Conservation (phyloP, 2,888 invertebrate species). For the Lasius fuliginosus region DNA sequence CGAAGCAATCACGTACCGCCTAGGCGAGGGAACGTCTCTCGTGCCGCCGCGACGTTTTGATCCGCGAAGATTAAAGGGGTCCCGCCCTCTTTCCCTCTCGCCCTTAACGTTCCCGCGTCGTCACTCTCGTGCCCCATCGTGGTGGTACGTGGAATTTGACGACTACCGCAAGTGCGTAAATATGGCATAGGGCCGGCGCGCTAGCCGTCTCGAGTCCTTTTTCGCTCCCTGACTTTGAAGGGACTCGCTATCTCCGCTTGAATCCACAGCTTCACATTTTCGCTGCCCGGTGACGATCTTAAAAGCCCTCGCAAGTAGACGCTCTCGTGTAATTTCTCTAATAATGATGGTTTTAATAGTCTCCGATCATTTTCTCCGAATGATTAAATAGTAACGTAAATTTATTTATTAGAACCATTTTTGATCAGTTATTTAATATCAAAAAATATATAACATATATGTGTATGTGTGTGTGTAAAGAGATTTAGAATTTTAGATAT, state of each 20-base stretch:
- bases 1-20: slow-evolving; percentile 84
- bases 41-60: slow-evolving; percentile 81
- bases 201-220: slow-evolving; percentile 16
- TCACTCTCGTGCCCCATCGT: slow-evolving; percentile 59
- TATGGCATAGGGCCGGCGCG: slow-evolving; percentile 70
- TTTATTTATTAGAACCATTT: background rate
- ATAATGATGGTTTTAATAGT: background rate
- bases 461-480: background rate
- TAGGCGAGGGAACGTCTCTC: slow-evolving; percentile 64
- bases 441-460: background rate
- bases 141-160: slow-evolving; percentile 62
- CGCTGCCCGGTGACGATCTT: background rate
- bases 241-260: background rate
- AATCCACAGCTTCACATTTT: slow-evolving; percentile 21
- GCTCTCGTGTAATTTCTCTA: background rate
- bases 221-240: background rate
- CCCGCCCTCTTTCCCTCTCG: slow-evolving; percentile 72
- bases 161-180: slow-evolving; percentile 77
- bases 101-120: slow-evolving; percentile 56
- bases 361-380: background rate
- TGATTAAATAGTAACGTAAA: background rate
- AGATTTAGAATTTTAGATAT: background rate
- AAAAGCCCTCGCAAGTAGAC: background rate
- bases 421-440: slow-evolving; percentile 19
- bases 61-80: slow-evolving; percentile 85